Base-by-base conservation (phyloP, 1,140 invertebrate species). In the Sweltsa coloradensis region DNA sequence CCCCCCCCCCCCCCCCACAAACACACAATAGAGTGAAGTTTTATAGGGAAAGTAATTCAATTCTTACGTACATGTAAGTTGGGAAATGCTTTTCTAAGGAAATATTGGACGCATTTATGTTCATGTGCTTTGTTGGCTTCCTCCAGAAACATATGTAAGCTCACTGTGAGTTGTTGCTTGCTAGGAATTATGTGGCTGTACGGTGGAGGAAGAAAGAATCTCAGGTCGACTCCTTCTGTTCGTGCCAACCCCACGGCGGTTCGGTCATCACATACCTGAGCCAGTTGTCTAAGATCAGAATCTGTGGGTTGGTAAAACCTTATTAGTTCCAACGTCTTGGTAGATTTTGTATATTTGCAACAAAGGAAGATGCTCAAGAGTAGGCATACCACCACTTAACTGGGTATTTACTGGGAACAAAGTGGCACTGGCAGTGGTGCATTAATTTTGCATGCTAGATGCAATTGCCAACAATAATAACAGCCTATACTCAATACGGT, bases 191-290 rank as follows among this genome's bases (percentile, higher is more conserved):
- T 11, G 14, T 36, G 31, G n/a, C 21, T 23, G 16, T 47, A 41
- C 2, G 76, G 76, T 5, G 79, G 75, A 31, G 73, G 71, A n/a
- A 79, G 54, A 55, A 82, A 81, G 49, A 79, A 78, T 18, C 72
- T 60, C 42, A 70, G 55, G 58, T 81, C 72, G 16, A 67, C 68
- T 51, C 72, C 67, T 27, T 62, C 53, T 7, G 70, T 72, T 54
- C 78, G 59, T 22, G 79, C 77, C 22, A 83, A 62, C 25, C 71
- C 66, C 3, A 80, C 69, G 3, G 78, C 78, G 25, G 76, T 81
- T 56, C 66, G 72, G 36, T 72, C 67, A 62, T 81, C 75, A 34
- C 78, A 64, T 55, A 74, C 75, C 62, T 81, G 78, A 11, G 79
- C 77, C 34, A 82, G 64, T 50, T 76, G 71, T 19, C 61, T 58